Base-by-base conservation (phyloP, 2,113 vertebrate species). In the Phalacrocorax aristotelis region DNA sequence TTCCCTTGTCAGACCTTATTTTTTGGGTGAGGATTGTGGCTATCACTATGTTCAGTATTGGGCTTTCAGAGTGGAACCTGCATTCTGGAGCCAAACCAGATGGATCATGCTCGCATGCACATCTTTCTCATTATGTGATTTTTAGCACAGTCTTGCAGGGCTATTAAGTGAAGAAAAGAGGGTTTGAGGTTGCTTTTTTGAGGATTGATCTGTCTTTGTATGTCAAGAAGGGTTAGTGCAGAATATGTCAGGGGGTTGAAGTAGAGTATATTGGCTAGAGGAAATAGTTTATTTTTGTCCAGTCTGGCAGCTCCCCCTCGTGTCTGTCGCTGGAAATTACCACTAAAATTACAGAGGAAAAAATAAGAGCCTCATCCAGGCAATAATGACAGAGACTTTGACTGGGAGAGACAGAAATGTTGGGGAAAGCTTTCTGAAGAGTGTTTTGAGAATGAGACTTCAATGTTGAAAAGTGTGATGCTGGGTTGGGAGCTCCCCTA, bases 251-350 rank as follows among this genome's bases (percentile, higher is more conserved):
- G 21, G 18, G 16, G 68, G 29, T 42, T 66, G 25, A 52, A 77
- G 13, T 8, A n/a, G 27, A 69, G 5, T 38, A 4, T n/a, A 13
- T 13, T n/a, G 40, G 26, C 27, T 13, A 15, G 46, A 66, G 42
- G 38, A 83, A 66, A 23, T 17, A 8, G 27, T 70, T 70, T 66
- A 2, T 21, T 70, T 85, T 90, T 7, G 10, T 66, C 52, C 72
- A 26, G 60, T 87, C 68, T 86, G 44, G 40, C 40, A 88, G 96
- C 94, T 90, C 96, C 96, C 95, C 72, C 97, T 97, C 22, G 95
- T 97, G 95, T 91, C 76, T 91, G 7, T 81, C 36, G 5, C 27
- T 85, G 79, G 82, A 75, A 94, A 74, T 62, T 49, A 26, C 46
- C 36, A 32, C 58, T 88, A 85, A 60, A 89, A 46, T n/a, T 61